These are phyloP conservation scores for Ceyx margarethae DNA, from an alignment of 2,113 vertebrate species.

Conservation along the genomic window DNA sequence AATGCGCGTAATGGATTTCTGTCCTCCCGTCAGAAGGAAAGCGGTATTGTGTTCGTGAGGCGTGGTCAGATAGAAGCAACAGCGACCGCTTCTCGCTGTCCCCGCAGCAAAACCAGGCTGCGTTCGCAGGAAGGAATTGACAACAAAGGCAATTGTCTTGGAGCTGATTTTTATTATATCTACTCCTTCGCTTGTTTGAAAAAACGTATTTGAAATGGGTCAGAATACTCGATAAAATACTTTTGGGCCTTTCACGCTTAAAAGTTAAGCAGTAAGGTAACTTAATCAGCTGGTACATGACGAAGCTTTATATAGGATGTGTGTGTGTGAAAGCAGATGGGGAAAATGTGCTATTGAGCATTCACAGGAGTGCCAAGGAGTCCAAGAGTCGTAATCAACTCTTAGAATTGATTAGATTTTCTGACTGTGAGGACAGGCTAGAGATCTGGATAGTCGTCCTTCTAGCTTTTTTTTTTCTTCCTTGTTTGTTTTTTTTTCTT, in stretches of 20 bases:
- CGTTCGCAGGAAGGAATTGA: background rate
- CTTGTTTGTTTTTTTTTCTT: background rate
- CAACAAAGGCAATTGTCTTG: background rate
- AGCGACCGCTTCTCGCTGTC: background rate
- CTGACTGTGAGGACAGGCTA: background rate
- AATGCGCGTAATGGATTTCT: background rate
- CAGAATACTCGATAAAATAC: background rate
- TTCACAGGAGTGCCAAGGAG: background rate
- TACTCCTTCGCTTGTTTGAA: background rate
- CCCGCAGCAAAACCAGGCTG: background rate
- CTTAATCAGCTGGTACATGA: too few species aligned
- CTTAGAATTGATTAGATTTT: background rate
- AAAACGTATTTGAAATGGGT: background rate
- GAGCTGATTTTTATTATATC: background rate
- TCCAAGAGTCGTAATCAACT: background rate
- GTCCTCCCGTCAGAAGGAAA: background rate
- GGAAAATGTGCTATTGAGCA: fast-evolving
- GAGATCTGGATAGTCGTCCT: background rate
- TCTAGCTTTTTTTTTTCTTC: too few species aligned
- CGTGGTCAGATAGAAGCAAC: background rate
- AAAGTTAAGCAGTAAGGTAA: background rate
- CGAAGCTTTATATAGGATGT: background rate
- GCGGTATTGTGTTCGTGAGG: background rate
- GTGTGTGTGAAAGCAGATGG: background rate
- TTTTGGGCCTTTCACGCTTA: background rate